Percentiles rank a stretch among this genome's conserved stretches.
Evolutionary conservation across 2,888 invertebrate genomes (phyloP).

Genomic region (Drosophila cognata): DNA sequence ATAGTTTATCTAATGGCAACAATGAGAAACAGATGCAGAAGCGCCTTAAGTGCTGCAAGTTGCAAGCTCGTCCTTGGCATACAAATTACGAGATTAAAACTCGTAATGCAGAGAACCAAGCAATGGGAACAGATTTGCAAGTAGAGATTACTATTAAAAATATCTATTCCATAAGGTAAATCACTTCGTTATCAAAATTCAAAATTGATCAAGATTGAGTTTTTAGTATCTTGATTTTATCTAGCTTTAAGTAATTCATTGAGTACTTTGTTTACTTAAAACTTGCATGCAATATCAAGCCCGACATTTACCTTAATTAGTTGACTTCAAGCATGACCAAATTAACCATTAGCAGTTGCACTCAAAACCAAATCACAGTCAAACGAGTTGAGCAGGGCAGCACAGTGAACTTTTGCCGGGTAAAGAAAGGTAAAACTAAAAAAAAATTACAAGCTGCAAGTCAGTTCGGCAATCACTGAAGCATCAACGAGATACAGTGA

Average conservation of each 20-base stretch:
- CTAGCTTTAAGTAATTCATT: neutral
- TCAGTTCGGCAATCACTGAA: constrained; percentile 62
- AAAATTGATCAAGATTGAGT: neutral
- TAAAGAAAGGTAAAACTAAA: neutral
- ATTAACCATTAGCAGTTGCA: constrained; percentile 36
- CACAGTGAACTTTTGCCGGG: constrained; percentile 53
- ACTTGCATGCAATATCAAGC: neutral
- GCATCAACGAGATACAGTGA: constrained; percentile 54
- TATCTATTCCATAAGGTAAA: neutral
- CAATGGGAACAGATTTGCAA: neutral
- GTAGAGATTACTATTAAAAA: neutral
- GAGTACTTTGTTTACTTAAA: neutral
- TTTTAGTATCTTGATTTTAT: neutral
- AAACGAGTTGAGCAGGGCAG: constrained; percentile 20
- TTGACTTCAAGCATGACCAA: constrained; percentile 63
- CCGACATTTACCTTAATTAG: constrained; percentile 42
- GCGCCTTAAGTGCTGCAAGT: constrained; percentile 10
- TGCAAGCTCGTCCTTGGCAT: constrained; percentile 7
- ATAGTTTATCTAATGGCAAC: constrained; percentile 5
- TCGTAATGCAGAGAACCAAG: neutral
- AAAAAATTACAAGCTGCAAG: constrained; percentile 29
- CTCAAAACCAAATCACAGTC: constrained; percentile 58
- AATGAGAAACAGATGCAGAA: constrained; percentile 1
- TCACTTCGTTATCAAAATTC: too few species aligned
- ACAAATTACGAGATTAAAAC: constrained; percentile 13